Percentiles rank a stretch among this genome's conserved stretches.
These are phyloP conservation scores for Idaea biselata DNA, from an alignment of 2,888 invertebrate genomes.

Conservation along the genomic window DNA sequence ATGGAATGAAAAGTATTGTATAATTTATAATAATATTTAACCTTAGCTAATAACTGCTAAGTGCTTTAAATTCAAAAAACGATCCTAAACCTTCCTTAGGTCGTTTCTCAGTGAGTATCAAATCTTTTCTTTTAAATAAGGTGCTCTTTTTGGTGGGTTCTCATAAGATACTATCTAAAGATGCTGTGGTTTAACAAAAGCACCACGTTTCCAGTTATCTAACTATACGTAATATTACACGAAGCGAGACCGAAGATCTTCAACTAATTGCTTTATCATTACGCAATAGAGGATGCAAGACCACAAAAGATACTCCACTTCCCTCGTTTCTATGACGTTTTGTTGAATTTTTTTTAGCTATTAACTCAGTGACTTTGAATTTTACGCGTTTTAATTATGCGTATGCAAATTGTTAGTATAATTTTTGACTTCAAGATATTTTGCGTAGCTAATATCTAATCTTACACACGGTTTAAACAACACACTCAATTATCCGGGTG, in stretches of 20 bases:
- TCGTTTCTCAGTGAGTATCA: not conserved
- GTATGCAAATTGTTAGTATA: conserved; percentile 16
- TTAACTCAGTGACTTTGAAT: conserved; percentile 35
- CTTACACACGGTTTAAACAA: not conserved
- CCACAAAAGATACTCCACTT: conserved; percentile 37
- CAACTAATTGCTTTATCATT: conserved; percentile 57
- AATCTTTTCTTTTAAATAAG: not conserved
- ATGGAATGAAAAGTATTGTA: too few species aligned
- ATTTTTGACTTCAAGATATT: not conserved
- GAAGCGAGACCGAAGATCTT: conserved; percentile 57
- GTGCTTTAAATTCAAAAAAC: too few species aligned
- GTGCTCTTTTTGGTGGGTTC: not conserved
- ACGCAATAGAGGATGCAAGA: conserved; percentile 48
- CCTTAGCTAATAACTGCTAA: too few species aligned
- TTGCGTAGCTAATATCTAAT: not conserved
- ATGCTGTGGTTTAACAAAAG: conserved; percentile 1
- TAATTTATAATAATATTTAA: too few species aligned
- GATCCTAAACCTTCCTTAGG: too few species aligned
- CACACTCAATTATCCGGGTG: too few species aligned
- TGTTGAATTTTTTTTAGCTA: conserved; percentile 29
- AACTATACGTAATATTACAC: conserved; percentile 37
- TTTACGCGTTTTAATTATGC: conserved; percentile 20
- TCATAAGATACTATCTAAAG: not conserved
- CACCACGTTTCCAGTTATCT: conserved; percentile 26
- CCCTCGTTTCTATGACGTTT: conserved; percentile 30